Conservation (phyloP, 1,140 invertebrate species). For the Laupala kohalensis region DNA sequence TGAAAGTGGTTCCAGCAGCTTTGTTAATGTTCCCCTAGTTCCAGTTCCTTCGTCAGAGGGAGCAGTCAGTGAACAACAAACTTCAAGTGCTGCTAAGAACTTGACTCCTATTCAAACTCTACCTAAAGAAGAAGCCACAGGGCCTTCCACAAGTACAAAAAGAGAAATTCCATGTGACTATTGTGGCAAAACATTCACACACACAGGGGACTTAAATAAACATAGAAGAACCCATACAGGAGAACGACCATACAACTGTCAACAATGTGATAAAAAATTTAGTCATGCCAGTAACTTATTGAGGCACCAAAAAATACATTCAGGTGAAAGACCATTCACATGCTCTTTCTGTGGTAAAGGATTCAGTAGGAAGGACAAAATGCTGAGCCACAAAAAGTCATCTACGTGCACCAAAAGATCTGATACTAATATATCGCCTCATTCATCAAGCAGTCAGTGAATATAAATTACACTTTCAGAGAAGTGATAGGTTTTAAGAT, state of each 20-base stretch:
- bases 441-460: neutral
- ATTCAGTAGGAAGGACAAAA: constrained; percentile 17
- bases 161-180: constrained; percentile 15
- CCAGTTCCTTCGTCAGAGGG: too few species aligned
- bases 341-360: constrained; percentile 14
- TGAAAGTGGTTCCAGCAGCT: neutral
- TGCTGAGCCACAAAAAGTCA: constrained; percentile 10
- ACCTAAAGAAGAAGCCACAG: neutral
- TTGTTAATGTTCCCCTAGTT: neutral
- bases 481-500: too few species aligned
- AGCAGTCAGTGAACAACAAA: neutral
- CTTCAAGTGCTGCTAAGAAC: neutral
- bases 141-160: neutral
- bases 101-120: too few species aligned
- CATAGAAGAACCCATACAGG: constrained; percentile 18
- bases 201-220: constrained; percentile 27
- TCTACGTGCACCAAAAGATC: neutral
- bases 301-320: constrained; percentile 18
- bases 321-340: constrained; percentile 16
- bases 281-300: constrained; percentile 15
- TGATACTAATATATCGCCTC: neutral
- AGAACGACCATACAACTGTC: constrained; percentile 17
- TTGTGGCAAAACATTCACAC: constrained; percentile 24
- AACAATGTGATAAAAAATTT: constrained; percentile 13
- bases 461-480: too few species aligned